Evolutionary conservation across 35 echinoderm and acorn worm genomes (phyloP), one percentile per base, ranked within the genome.

Genomic region (Heliocidaris erythrogramma): DNA sequence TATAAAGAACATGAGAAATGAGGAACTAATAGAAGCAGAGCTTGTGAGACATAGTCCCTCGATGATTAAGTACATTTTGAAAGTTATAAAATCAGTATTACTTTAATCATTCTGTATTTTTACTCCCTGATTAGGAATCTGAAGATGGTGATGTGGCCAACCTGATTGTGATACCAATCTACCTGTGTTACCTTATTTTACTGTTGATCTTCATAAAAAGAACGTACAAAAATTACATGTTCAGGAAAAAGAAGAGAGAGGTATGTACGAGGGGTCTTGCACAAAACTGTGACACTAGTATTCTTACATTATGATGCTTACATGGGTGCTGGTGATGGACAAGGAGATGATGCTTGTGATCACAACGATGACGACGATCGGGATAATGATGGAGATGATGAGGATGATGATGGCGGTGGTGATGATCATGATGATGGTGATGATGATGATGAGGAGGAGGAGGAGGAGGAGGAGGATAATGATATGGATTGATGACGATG

Each of bases 101-200:
- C 35, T 42, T 42, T 42, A 1, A 42, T 42, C n/a, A n/a, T 42
- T 42, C 35, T 42, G 35, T 42, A 42, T 42, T 42, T 42, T 42
- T 3, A 69, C 24, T 69, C 14, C 21, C 17, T 24, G 16, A 88
- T 88, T 48, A 88, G 86, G 86, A 88, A 88, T 32, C 86, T 21
- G 86, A 88, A 7, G 47, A 32, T 16, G 31, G 30, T 3, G 31
- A 88, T 48, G 86, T 48, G 47, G 35, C 42, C 86, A 88, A 4
- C 7, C 86, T 88, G 3, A 88, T 88, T 48, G 17, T 88, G 86
- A 14, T 88, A 88, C 86, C 86, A 42, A 18, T 88, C 86, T 88
- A 88, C 31, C 30, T 88, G 10, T 42, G 30, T 32, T 88, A 88
- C 86, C 9, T 88, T 30, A 88, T 88, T 42, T 30, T 88, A 10